These are phyloP conservation scores for Netelia virgata DNA, from an alignment of 2,888 invertebrate species.

Conservation along the genomic window DNA sequence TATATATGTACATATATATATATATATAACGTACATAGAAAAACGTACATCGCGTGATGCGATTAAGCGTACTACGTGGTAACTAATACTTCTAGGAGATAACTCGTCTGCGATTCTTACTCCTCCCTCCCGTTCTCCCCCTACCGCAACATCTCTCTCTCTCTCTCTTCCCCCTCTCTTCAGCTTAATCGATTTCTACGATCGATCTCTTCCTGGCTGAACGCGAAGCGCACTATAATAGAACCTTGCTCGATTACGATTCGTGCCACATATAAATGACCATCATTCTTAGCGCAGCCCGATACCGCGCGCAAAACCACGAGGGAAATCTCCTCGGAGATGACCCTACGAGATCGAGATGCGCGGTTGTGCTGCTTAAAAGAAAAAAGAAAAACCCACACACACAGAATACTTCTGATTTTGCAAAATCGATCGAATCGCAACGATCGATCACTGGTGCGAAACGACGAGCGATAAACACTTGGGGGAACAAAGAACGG, in stretches of 20 bases:
- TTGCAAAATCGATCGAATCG: no score
- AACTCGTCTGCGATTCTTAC: constrained; percentile 3
- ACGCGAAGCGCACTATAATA: constrained; percentile 55
- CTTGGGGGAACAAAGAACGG: no score
- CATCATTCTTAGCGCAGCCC: constrained; percentile 9
- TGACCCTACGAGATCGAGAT: constrained; percentile 43
- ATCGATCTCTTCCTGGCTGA: constrained; percentile 66
- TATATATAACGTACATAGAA: background rate
- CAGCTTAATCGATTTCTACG: constrained; percentile 65
- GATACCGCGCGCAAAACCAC: background rate
- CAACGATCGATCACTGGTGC: no score
- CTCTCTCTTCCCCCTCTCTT: constrained; percentile 27
- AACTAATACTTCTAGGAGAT: constrained; percentile 16
- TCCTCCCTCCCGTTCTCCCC: background rate
- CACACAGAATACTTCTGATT: background rate
- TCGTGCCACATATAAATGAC: constrained; percentile 61
- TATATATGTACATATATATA: background rate
- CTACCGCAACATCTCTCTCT: constrained; percentile 41
- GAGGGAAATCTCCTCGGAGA: constrained; percentile 29
- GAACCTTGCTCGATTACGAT: constrained; percentile 25
- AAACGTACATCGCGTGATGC: constrained; percentile 61
- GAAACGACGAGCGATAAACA: no score
- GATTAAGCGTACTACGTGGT: constrained; percentile 55
- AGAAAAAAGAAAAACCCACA: background rate
- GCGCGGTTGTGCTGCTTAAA: background rate